Evolutionary conservation across 2,113 vertebrate species (phyloP).

Genomic region (Eulemur macaco): DNA sequence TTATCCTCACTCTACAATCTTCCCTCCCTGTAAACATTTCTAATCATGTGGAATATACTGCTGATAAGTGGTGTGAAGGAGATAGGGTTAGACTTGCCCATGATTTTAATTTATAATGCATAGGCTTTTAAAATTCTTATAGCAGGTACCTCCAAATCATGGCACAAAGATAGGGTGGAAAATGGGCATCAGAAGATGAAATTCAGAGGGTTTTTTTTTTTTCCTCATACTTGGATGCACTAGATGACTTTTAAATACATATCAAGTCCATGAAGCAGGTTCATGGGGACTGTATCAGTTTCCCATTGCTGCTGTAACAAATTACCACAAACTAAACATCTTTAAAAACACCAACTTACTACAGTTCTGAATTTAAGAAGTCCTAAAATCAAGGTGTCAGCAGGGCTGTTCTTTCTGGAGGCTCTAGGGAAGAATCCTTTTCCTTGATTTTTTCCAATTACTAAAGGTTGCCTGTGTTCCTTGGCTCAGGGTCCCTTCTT

Average conservation of each 20-base stretch:
- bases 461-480: background rate
- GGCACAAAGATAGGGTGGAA: background rate
- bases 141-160: background rate
- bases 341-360: background rate
- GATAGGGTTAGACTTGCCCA: background rate
- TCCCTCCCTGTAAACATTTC: background rate
- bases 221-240: background rate
- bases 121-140: conserved; percentile 17
- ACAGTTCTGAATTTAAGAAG: background rate
- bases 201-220: conserved; percentile 12
- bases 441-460: background rate
- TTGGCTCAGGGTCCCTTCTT: background rate
- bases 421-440: background rate
- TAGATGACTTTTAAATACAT: conserved; percentile 7
- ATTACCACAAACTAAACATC: background rate
- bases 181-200: background rate
- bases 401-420: background rate
- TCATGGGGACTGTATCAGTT: background rate
- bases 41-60: background rate
- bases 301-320: background rate
- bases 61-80: background rate
- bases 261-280: background rate
- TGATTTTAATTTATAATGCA: conserved; percentile 40
- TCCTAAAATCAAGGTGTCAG: background rate
- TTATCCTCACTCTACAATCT: background rate